A percentile compares a stretch with the other conserved stretches of the same genome.
Evolutionary conservation across 2,797 vertebrate species (phyloP).

Genomic region (Acipenser transmontanus): DNA sequence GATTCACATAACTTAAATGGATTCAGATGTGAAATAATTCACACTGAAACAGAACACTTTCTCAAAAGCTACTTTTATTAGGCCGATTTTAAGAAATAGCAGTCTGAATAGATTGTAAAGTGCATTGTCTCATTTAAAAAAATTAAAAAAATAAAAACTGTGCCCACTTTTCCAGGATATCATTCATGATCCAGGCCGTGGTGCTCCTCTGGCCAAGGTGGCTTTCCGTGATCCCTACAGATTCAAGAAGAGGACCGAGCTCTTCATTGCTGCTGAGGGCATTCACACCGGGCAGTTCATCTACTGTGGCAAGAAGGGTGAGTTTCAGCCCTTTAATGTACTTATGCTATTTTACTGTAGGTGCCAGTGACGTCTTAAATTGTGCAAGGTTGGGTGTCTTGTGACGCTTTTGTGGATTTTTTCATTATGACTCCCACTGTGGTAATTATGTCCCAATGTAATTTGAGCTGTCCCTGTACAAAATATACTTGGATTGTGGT

Average conservation of each 20-base stretch:
- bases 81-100: not conserved
- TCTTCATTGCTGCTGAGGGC: constrained; percentile 94
- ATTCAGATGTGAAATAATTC: too few relatives aligned
- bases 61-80: not conserved
- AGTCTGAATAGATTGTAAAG: not conserved
- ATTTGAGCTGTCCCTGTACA: too few relatives aligned
- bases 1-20: too few relatives aligned
- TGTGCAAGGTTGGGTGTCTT: too few relatives aligned
- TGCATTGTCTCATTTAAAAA: not conserved
- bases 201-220: constrained; percentile 91
- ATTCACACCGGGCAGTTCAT: constrained; percentile 97
- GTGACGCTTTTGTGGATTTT: too few relatives aligned
- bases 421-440: too few relatives aligned
- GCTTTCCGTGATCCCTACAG: constrained; percentile 90
- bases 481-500: too few relatives aligned
- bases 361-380: too few relatives aligned
- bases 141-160: too few relatives aligned
- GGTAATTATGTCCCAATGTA: too few relatives aligned
- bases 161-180: constrained; percentile 69
- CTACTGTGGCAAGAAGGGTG: constrained; percentile 97
- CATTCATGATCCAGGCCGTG: constrained; percentile 93
- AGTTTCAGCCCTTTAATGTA: constrained; percentile 18
- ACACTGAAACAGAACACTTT: not conserved
- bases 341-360: too few relatives aligned
- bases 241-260: constrained; percentile 93